phyloP scores from a whole-genome alignment of 2,888 invertebrate genomes.

The Rhyacophila evoluta region DNA sequence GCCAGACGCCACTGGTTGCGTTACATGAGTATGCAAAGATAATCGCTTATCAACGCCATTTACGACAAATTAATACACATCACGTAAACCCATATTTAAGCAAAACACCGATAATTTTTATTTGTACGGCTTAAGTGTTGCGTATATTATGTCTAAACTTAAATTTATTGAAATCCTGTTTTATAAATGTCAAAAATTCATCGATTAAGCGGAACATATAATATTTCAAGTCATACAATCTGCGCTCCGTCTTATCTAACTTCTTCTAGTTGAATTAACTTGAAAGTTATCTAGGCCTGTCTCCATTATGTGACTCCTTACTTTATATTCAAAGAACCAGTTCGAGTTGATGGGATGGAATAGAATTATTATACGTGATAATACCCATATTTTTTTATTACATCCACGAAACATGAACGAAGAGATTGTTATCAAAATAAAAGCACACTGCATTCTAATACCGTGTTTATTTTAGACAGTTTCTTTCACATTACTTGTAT shows the following conservation, averaged over 20 bases:
- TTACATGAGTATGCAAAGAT: no score
- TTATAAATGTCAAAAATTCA: not conserved
- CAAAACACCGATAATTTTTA: no score
- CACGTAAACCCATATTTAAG: no score
- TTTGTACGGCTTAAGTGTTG: no score
- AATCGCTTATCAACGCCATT: no score
- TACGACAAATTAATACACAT: no score
- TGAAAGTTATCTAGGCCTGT: not conserved
- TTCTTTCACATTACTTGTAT: not conserved
- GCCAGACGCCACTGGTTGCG: no score
- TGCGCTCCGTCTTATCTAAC: not conserved
- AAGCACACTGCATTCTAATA: not conserved
- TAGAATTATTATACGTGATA: conserved; percentile 6
- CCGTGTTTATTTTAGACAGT: not conserved
- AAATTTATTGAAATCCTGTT: not conserved
- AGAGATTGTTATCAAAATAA: not conserved
- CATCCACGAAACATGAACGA: not conserved
- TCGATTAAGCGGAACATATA: not conserved
- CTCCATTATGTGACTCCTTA: conserved; percentile 7
- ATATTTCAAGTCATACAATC: not conserved
- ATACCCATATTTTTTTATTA: not conserved
- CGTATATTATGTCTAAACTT: no score
- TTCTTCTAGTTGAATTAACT: conserved; percentile 22
- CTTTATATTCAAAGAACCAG: conserved; percentile 17
- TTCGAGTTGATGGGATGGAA: not conserved